Percentiles rank a stretch among this genome's conserved stretches.
Evolutionary conservation across 2,888 invertebrate species (phyloP).

Genomic region (Acrocera orbiculus): DNA sequence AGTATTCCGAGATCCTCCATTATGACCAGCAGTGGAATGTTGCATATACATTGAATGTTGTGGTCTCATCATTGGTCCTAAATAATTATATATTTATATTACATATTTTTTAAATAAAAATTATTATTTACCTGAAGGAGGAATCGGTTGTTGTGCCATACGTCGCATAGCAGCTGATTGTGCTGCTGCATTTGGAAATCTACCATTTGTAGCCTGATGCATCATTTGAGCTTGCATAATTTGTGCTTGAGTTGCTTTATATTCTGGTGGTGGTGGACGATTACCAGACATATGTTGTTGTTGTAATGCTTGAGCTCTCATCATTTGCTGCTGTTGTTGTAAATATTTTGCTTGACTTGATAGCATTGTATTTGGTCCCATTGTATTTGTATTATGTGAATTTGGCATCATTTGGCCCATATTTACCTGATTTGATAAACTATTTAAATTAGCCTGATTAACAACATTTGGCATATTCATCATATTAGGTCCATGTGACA

Average conservation of each 20-base stretch:
- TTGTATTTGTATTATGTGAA: constrained; percentile 20
- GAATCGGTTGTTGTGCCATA: constrained; percentile 53
- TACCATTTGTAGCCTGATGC: constrained; percentile 32
- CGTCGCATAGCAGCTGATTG: constrained; percentile 39
- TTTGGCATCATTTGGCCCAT: constrained; percentile 13
- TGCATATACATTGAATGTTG: constrained; percentile 40
- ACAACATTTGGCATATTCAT: constrained; percentile 11
- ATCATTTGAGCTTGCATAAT: constrained; percentile 37
- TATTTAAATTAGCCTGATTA: constrained; percentile 11
- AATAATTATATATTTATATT: constrained; percentile 4
- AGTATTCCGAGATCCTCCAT: constrained; percentile 21
- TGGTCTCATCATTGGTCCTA: constrained; percentile 51
- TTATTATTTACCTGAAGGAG: constrained; percentile 43
- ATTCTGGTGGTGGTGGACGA: constrained; percentile 71
- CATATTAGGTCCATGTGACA: constrained; percentile 13
- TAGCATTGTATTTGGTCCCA: constrained; percentile 15
- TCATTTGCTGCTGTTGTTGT: constrained; percentile 49
- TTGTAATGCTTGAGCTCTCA: constrained; percentile 33
- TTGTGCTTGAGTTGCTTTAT: constrained; percentile 44
- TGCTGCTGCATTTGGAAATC: constrained; percentile 36
- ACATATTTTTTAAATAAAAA: not conserved
- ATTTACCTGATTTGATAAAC: constrained; percentile 14
- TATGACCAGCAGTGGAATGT: constrained; percentile 23
- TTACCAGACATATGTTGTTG: constrained; percentile 36
- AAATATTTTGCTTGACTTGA: constrained; percentile 44